Evolutionary conservation across 2,888 invertebrate genomes (phyloP).

Genomic region (Macrophya alboannulata): DNA sequence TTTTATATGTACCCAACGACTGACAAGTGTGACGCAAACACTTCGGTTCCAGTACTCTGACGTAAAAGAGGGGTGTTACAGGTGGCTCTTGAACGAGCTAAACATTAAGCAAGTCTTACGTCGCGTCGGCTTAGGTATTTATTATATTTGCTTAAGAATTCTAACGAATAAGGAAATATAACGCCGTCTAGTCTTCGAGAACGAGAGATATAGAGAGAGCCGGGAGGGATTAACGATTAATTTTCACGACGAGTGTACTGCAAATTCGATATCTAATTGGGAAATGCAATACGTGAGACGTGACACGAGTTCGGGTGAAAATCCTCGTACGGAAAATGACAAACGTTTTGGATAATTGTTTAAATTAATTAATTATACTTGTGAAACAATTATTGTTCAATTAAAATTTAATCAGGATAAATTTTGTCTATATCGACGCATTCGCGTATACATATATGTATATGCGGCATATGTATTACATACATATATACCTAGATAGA

Average conservation of each 20-base stretch:
- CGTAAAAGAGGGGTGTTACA: constrained; percentile 8
- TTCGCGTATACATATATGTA: not conserved
- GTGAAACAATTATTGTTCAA: not conserved
- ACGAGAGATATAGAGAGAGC: not conserved
- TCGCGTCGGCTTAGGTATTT: not conserved
- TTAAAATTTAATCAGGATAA: constrained; percentile 14
- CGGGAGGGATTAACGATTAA: not conserved
- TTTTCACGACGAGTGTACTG: constrained; percentile 11
- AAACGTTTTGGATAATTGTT: not conserved
- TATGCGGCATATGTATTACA: not conserved
- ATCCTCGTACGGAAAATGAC: not conserved
- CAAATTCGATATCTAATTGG: not conserved
- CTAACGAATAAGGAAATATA: not conserved
- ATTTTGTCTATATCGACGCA: not conserved
- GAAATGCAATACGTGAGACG: not conserved
- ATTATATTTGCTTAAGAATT: not conserved
- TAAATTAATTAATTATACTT: not conserved
- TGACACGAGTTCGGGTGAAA: not conserved
- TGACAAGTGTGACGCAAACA: constrained; percentile 9
- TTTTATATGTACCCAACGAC: not conserved
- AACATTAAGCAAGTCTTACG: constrained; percentile 11
- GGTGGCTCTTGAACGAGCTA: constrained; percentile 12
- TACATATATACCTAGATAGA: not conserved
- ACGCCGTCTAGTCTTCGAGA: not conserved
- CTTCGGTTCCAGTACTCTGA: constrained; percentile 1